A percentile compares a stretch with the other conserved stretches of the same genome.
Conservation (phyloP, 2,113 vertebrate species). For the Sinocyclocheilus anshuiensis region DNA sequence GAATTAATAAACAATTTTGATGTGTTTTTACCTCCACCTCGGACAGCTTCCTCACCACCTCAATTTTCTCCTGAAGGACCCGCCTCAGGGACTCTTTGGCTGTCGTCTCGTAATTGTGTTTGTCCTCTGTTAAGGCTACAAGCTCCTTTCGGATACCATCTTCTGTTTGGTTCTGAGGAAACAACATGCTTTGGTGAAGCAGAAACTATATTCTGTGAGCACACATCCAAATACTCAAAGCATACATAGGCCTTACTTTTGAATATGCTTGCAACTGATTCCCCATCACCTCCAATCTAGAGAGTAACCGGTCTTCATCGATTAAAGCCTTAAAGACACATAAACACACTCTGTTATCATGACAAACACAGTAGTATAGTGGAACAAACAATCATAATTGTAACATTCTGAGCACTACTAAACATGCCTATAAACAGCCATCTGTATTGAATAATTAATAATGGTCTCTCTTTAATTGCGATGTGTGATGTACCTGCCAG, state of each 20-base stretch:
- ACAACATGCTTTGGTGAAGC: neutral
- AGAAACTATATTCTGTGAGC: neutral
- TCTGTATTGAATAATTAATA: conserved; percentile 1
- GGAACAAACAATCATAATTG: neutral
- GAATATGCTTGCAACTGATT: conserved; percentile 96
- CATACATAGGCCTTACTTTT: conserved; percentile 78
- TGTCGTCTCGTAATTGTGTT: conserved; percentile 99
- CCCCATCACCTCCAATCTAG: conserved; percentile 97
- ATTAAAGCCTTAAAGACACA: conserved; percentile 87
- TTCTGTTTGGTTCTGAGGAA: conserved; percentile 90
- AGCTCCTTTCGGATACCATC: conserved; percentile 95
- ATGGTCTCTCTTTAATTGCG: neutral
- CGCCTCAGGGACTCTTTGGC: conserved; percentile 98
- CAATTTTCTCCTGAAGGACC: conserved; percentile 99
- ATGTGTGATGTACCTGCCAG: conserved; percentile 87
- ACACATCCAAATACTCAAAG: neutral
- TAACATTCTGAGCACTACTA: neutral
- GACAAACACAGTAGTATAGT: neutral
- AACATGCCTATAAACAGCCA: neutral
- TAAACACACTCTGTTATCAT: neutral
- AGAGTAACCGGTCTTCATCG: conserved; percentile 97
- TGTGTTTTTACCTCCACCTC: conserved; percentile 90
- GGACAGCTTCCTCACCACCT: conserved; percentile 96
- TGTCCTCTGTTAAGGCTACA: conserved; percentile 94
- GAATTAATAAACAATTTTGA: neutral